Evolutionary conservation across 1,140 invertebrate genomes (phyloP).

Genomic region (Episyrphus balteatus): DNA sequence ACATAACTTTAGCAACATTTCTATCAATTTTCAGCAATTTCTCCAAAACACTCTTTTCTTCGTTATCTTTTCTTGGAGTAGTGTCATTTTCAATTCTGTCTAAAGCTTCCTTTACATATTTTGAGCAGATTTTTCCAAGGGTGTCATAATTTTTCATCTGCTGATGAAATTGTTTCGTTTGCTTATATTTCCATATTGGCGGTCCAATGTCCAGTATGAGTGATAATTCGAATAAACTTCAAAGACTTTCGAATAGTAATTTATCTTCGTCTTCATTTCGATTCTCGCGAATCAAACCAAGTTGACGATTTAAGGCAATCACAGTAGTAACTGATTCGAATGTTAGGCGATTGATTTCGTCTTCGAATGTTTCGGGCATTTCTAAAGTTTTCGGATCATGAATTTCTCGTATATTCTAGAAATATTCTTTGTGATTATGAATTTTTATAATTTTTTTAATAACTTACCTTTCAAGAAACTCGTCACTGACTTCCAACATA

Average conservation of each 20-base stretch:
- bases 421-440: not conserved
- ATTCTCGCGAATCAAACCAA: conserved; percentile 46
- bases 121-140: conserved; percentile 18
- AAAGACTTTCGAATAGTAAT: conserved; percentile 46
- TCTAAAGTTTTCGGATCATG: conserved; percentile 38
- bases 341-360: conserved; percentile 52
- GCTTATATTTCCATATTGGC: conserved; percentile 45
- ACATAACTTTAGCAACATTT: conserved; percentile 46
- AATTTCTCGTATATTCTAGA: conserved; percentile 41
- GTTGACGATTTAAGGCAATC: conserved; percentile 50
- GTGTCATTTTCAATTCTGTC: conserved; percentile 19
- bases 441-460: conserved; percentile 41
- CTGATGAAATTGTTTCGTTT: no score
- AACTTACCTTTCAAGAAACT: conserved; percentile 54
- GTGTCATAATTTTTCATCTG: conserved; percentile 42
- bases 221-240: conserved; percentile 45
- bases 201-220: conserved; percentile 46
- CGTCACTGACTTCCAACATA: conserved; percentile 35
- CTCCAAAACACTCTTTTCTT: conserved; percentile 38
- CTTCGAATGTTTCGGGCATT: conserved; percentile 43
- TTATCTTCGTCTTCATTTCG: conserved; percentile 38
- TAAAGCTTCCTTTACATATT: no score
- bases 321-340: conserved; percentile 53
- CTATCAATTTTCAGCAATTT: conserved; percentile 45
- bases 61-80: conserved; percentile 9